Evolutionary conservation across 2,113 vertebrate genomes (phyloP).

Genomic region (Halichoerus grypus): DNA sequence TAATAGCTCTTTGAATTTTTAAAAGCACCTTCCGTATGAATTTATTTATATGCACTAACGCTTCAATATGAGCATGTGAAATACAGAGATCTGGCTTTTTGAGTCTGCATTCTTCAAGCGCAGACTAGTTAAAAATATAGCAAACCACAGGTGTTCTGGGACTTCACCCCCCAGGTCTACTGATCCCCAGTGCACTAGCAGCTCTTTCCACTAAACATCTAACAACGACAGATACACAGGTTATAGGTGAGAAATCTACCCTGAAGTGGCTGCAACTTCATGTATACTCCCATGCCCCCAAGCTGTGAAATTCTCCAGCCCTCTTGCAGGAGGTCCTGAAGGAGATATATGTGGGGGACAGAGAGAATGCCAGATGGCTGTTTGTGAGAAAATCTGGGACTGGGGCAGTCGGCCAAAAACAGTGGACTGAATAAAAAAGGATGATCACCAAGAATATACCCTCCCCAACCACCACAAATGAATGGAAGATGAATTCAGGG

Average conservation of each 20-base stretch:
- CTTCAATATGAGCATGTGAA: neutral
- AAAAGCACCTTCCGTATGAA: slow-evolving; percentile 6
- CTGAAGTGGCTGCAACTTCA: slow-evolving; percentile 69
- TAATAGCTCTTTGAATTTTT: neutral
- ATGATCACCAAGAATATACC: slow-evolving; percentile 68
- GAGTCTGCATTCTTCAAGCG: slow-evolving; percentile 11
- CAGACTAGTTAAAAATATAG: slow-evolving; percentile 25
- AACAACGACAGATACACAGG: slow-evolving; percentile 1
- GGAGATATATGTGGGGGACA: slow-evolving; percentile 79
- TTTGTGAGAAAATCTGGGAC: slow-evolving; percentile 76
- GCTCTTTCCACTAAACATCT: slow-evolving; percentile 31
- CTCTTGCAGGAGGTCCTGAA: slow-evolving; percentile 76
- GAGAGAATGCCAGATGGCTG: slow-evolving; percentile 77
- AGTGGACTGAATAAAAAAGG: slow-evolving; percentile 67
- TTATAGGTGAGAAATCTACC: slow-evolving; percentile 69
- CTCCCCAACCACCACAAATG: slow-evolving; percentile 46
- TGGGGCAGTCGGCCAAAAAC: slow-evolving; percentile 70
- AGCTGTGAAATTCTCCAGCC: slow-evolving; percentile 80
- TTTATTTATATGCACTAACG: neutral
- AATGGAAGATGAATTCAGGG: slow-evolving; percentile 61
- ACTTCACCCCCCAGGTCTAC: neutral
- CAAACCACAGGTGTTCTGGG: neutral
- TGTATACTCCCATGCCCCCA: slow-evolving; percentile 60
- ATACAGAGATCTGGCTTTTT: neutral
- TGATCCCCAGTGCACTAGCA: neutral